Base-by-base conservation (phyloP, 1,140 invertebrate genomes). In the Zophobas atratus region DNA sequence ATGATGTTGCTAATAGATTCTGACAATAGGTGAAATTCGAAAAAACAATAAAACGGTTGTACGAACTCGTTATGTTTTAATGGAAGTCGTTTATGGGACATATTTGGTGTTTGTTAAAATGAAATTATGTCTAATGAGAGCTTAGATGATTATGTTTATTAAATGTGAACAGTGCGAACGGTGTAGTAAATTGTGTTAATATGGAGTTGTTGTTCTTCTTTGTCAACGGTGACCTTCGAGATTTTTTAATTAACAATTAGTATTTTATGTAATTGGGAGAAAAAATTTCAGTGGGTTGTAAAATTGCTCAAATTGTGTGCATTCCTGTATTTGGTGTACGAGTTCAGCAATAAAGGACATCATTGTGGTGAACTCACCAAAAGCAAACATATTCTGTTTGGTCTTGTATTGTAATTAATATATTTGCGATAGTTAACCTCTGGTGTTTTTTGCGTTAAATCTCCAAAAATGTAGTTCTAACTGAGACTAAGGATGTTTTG, bases 231-330 rank as follows among this genome's bases (percentile, higher is more conserved):
- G 60, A 67, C 60, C 60, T 67, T 67, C 60, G 41, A n/a, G 41
- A 67, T 67, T 67, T 67, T 67, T 67, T 4, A 67, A 41, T 1
- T 20, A 6, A 51, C 60, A 43, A 43, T 43, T 2, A 43, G 41
- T 67, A 67, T 67, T 43, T 67, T 36, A 67, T 39, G 60, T 67
- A 67, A 67, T 67, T 67, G n/a, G n/a, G 3, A 43, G 38, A 43
- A 67, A 67, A 67, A 67, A 43, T 46, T 33, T 67, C 39, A 43
- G 55, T 57, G 34, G 55, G 55, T 34, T 20, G 55, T 57, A 4
- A 8, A 57, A 57, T 57, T 33, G 55, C 55, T 35, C 3, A 51
- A 51, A 51, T 51, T 4, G 49, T 51, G 49, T 51, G n/a, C 49
- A 51, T n/a, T 51, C 1, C 33, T 57, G 55, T 4, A 34, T 57